phyloP scores from a whole-genome alignment of 2,797 vertebrate genomes.

The Podarcis siculus region DNA sequence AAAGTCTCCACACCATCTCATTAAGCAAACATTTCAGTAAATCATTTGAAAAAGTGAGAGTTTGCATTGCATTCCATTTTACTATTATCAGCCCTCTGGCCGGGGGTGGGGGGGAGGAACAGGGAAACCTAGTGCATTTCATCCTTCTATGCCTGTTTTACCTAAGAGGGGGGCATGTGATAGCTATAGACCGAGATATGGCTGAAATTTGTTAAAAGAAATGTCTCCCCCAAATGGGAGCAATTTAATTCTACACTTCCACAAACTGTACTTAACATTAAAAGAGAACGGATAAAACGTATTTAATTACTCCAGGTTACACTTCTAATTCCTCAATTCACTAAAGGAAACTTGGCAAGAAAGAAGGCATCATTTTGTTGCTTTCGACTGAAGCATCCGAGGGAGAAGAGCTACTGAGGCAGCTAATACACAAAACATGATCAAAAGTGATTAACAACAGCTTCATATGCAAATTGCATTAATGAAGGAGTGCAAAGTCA shows the following conservation, averaged over 20 bases:
- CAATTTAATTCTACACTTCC: constrained; percentile 80
- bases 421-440: constrained; percentile 91
- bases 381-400: constrained; percentile 84
- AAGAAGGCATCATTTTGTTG: constrained; percentile 84
- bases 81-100: not conserved
- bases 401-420: constrained; percentile 86
- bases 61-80: not conserved
- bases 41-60: not conserved
- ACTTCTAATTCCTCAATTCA: constrained; percentile 87
- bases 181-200: constrained; percentile 41
- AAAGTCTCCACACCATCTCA: not conserved
- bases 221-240: constrained; percentile 83
- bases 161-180: not conserved
- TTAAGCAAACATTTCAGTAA: not conserved
- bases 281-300: constrained; percentile 85
- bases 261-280: constrained; percentile 86
- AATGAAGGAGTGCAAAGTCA: constrained; percentile 97
- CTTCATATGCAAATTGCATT: constrained; percentile 93
- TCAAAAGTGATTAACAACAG: constrained; percentile 93
- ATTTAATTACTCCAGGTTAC: constrained; percentile 89
- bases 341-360: constrained; percentile 87
- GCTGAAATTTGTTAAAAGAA: constrained; percentile 74
- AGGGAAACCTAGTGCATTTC: not conserved
- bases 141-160: not conserved
- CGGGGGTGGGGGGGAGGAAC: too few relatives aligned